Conservation (phyloP, 2,797 vertebrate species). For the Alcedo atthis region DNA sequence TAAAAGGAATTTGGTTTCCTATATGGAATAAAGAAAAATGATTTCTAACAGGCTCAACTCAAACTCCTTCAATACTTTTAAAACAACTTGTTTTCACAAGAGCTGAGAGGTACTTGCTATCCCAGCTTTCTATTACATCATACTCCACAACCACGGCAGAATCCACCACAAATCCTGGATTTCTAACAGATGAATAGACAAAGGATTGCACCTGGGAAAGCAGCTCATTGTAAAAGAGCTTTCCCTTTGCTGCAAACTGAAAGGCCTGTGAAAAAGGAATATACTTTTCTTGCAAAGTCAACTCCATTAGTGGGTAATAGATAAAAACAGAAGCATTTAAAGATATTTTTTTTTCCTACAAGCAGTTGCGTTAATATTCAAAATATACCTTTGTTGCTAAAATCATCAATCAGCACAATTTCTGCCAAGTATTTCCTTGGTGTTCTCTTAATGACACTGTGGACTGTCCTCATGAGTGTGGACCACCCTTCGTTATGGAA, state of each 20-base stretch:
- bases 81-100: not conserved
- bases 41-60: not conserved
- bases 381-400: slow-evolving; percentile 94
- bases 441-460: slow-evolving; percentile 98
- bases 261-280: not conserved
- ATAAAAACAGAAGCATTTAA: not conserved
- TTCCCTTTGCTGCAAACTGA: not conserved
- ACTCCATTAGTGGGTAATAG: not conserved
- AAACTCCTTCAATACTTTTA: not conserved
- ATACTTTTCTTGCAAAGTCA: not conserved
- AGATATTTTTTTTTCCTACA: not conserved
- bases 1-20: not conserved
- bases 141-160: not conserved
- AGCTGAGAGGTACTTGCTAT: not conserved
- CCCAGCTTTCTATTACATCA: not conserved
- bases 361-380: not conserved
- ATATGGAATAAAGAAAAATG: not conserved
- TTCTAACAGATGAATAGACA: not conserved
- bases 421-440: slow-evolving; percentile 92
- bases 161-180: not conserved
- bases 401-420: slow-evolving; percentile 98
- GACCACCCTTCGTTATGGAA: slow-evolving; percentile 99
- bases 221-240: not conserved
- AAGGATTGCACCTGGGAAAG: not conserved
- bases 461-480: slow-evolving; percentile 95